Base-by-base conservation (phyloP, 2,888 invertebrate genomes). In the Tinea trinotella region DNA sequence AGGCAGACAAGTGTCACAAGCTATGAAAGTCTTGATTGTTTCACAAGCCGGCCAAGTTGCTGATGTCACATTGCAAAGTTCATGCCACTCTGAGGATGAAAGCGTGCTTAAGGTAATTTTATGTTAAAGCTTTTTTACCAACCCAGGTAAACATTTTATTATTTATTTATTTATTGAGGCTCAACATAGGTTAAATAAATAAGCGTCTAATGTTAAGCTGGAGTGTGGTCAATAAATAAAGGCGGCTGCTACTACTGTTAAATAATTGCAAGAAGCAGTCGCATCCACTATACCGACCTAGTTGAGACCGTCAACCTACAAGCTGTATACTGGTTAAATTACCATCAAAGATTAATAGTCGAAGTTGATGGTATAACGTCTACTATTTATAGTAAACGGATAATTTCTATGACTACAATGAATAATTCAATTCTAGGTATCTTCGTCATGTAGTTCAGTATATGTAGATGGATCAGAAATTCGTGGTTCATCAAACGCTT, bases 381-480 rank as follows among this genome's bases (percentile, higher is more conserved):
- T 9, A 24, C 9, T 24, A 9, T 24, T 24, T 7, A 7, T 24
- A 24, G 5, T 24, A 24, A 7, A 7, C 5, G 24, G 24, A 24
- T 24, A 9, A 24, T 24, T 24, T 24, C 9, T 24, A 24, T 24
- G 5, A 24, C 5, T 9, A 24, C 5, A 24, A 24, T 24, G 24
- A 3, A 12, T 40, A 15, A 40, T 3, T 40, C 30, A n/a, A 30
- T 30, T n/a, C 10, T 74, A 98, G 97, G 97, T 98, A 19, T 96
- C 97, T 3, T 94, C 96, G 6, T 96, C 97, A 3, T 98, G 98
- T 80, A 96, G 97, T 64, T 96, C 96, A 13, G 97, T 98, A 2
- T 98, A 97, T 80, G 93, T 98, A 20, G 98, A 98, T 74, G 98
- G 98, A 0, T 96, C 97, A 4, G 98, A 98, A 81, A 94, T 95